A percentile compares a stretch with the other conserved stretches of the same genome.
These are phyloP conservation scores for Myotis vivesi DNA, from an alignment of 2,797 vertebrate species.

Conservation along the genomic window DNA sequence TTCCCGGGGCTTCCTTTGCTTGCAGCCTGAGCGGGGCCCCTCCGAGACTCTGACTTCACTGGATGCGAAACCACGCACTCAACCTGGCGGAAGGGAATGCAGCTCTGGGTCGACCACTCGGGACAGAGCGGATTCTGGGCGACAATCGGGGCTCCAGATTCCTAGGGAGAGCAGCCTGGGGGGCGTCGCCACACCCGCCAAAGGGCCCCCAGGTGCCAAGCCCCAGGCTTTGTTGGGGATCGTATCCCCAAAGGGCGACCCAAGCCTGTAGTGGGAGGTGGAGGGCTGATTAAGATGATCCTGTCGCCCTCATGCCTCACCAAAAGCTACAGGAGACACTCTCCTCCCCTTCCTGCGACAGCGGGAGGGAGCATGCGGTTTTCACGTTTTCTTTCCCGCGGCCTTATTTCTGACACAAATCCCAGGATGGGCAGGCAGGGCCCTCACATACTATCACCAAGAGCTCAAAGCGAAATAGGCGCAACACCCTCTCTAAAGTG, in stretches of 20 bases:
- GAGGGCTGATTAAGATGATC: not conserved
- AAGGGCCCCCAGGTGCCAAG: not conserved
- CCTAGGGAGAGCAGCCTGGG: not conserved
- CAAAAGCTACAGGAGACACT: not conserved
- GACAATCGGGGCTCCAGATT: not conserved
- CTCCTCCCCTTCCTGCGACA: not conserved
- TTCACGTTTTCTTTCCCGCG: not conserved
- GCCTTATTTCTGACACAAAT: not conserved
- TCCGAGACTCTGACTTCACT: not conserved
- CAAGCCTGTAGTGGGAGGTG: not conserved
- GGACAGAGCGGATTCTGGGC: not conserved
- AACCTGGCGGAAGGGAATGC: fast-evolving
- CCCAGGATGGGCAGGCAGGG: not conserved
- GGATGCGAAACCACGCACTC: not conserved
- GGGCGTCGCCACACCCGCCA: not conserved
- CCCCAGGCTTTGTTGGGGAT: not conserved
- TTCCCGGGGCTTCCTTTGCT: not conserved
- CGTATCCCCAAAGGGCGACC: not conserved
- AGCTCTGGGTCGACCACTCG: not conserved
- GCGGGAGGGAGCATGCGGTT: not conserved
- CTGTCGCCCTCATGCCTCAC: fast-evolving
- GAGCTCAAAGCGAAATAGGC: not conserved
- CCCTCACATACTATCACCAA: too few relatives aligned
- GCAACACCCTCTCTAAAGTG: too few relatives aligned
- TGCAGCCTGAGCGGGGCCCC: not conserved